Percentiles rank a stretch among this genome's conserved stretches.
Evolutionary conservation across 2,113 vertebrate genomes (phyloP).

Genomic region (Pseudopodoces humilis): DNA sequence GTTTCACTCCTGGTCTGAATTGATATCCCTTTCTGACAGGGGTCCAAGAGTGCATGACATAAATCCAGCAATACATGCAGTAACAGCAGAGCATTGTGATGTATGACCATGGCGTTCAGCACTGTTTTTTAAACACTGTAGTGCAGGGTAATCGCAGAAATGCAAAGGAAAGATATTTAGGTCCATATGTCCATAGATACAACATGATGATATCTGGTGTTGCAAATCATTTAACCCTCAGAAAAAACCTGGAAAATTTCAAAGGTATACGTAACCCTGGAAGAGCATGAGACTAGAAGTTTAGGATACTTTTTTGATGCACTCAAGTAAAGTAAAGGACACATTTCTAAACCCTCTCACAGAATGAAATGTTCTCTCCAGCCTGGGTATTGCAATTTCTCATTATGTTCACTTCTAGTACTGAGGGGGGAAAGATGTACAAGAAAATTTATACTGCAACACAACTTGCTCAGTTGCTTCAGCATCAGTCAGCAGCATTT

Average conservation of each 20-base stretch:
- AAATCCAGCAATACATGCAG: not conserved
- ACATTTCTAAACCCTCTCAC: not conserved
- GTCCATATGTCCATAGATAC: not conserved
- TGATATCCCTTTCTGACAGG: not conserved
- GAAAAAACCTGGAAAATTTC: not conserved
- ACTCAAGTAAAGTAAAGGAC: not conserved
- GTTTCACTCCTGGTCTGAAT: not conserved
- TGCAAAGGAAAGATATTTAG: not conserved
- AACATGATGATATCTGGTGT: not conserved
- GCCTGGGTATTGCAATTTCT: not conserved
- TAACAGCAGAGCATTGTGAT: not conserved
- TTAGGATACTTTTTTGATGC: not conserved
- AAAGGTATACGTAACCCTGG: not conserved
- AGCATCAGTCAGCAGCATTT: slow-evolving; percentile 24
- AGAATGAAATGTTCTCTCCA: not conserved
- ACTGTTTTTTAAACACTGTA: not conserved
- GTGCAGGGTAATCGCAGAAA: not conserved
- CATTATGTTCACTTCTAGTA: not conserved
- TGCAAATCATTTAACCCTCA: not conserved
- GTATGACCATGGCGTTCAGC: not conserved
- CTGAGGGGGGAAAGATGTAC: not conserved
- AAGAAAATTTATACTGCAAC: not conserved
- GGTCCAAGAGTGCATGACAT: not conserved
- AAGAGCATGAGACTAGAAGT: not conserved
- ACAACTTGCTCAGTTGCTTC: not conserved